Conservation (phyloP, 2,888 invertebrate genomes). For the Drosophila pseudotalamancana region DNA sequence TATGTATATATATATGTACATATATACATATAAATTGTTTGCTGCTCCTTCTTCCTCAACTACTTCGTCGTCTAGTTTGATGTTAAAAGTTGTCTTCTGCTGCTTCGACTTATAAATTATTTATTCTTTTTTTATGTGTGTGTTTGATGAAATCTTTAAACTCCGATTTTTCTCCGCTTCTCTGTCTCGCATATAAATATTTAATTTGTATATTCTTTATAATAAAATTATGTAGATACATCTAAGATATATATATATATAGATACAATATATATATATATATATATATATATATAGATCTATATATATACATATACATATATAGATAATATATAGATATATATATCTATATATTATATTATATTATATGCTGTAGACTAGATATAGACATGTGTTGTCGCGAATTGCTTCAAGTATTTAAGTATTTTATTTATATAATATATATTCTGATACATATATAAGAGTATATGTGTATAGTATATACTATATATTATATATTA, state of each 20-base stretch:
- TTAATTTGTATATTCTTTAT: slow-evolving; percentile 76
- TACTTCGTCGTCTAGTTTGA: slow-evolving; percentile 41
- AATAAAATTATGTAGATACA: slow-evolving; percentile 72
- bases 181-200: slow-evolving; percentile 71
- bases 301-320: slow-evolving; percentile 57
- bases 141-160: slow-evolving; percentile 76
- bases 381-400: too few relatives aligned
- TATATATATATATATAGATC: slow-evolving; percentile 59
- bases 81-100: slow-evolving; percentile 50
- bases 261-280: slow-evolving; percentile 57
- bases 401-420: too few relatives aligned
- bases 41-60: slow-evolving; percentile 31
- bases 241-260: slow-evolving; percentile 55
- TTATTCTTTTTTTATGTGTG: slow-evolving; percentile 62
- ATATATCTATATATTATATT: not conserved
- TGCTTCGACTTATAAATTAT: slow-evolving; percentile 10
- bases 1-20: not conserved
- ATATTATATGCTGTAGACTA: too few relatives aligned
- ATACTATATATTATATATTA: too few relatives aligned
- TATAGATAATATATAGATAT: slow-evolving; percentile 52
- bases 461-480: too few relatives aligned
- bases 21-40: slow-evolving; percentile 26
- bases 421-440: too few relatives aligned
- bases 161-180: slow-evolving; percentile 42
- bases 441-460: too few relatives aligned